Base-by-base conservation (phyloP, 37 sponge, comb jelly and placozoan genomes). In the Bolinopsis microptera region DNA sequence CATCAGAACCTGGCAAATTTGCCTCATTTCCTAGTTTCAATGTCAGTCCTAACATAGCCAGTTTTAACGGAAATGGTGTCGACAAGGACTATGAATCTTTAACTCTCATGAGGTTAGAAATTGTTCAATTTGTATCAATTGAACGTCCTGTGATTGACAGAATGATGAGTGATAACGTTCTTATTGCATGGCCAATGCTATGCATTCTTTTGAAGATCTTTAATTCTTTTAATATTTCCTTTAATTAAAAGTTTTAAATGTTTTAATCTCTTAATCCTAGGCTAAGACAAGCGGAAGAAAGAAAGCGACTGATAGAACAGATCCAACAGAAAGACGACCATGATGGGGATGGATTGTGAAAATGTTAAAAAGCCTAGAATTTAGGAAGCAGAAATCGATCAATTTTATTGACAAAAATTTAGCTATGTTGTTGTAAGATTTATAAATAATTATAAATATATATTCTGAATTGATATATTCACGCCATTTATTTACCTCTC, bases 51-150 rank as follows among this genome's bases (percentile, higher is more conserved):
- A 21, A 35, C 90, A 22, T 5, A 3, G 0, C 61, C 48, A 28
- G 36, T n/a, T 18, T 9, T 41, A 86, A 22, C 24, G 26, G n/a
- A 70, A 27, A 27, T 24, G 75, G 3, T 24, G 48, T 86, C 25
- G 90, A 86, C 30, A 86, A 25, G 36, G 90, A 86, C 28, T 86
- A 86, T 39, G 90, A 86, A 41, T 86, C 90, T 24, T 13, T 86
- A 16, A 86, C 90, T 39, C 26, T 86, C 8, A 86, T 86, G 90
- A 86, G 90, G 61, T 77, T 21, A 77, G 18, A 77, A 2, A 70
- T 9, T 70, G 28, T n/a, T n/a, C n/a, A n/a, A n/a, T n/a, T n/a
- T n/a, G n/a, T n/a, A n/a, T n/a, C n/a, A n/a, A n/a, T n/a, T n/a
- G n/a, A n/a, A n/a, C n/a, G n/a, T n/a, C n/a, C n/a, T n/a, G n/a